Base-by-base conservation (phyloP, 2,888 invertebrate genomes). In the Lithosia quadra region DNA sequence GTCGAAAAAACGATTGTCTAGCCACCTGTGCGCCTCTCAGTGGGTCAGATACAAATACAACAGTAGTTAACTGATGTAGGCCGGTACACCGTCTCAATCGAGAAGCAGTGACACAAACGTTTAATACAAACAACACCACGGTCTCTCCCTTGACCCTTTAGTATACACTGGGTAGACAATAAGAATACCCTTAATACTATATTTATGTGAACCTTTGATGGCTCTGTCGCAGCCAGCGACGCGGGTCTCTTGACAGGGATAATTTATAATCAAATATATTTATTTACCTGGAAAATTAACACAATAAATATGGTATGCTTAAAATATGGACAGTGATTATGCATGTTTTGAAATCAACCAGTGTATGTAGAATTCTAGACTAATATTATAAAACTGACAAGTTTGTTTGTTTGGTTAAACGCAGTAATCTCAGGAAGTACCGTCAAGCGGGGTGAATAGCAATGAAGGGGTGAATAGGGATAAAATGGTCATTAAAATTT, bases 1-100 rank as follows among this genome's bases (percentile, higher is more conserved):
- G 93, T 95, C 93, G 94, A 94, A 18, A 94, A 95, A 86, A 94
- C 95, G 79, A 94, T 94, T 94, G 93, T 83, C 90, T 88, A 93
- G 95, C 95, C 77, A 73, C 93, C 92, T 80, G 65, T 72, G 86
- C 89, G 88, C 85, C 84, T 87, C 88, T 86, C 81, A 71, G 71
- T 63, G 69, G 77, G 88, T 90, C 92, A 94, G 94, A 92, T 92
- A 92, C 90, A 33, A 78, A 77, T 88, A 90, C 95, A 93, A 82
- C 81, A 86, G 89, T 91, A 92, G 94, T 95, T 94, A 93, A 94
- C 91, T 77, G 79, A 72, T 90, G 92, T 84, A 89, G 91, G 92
- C 84, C 91, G 80, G 88, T 86, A 82, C 85, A 84, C 86, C 85
- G 86, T 70, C 87, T 90, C 87, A 74, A 79, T 72, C 84, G 84